A percentile compares a stretch with the other conserved stretches of the same genome.
These are phyloP conservation scores for Papilio protenor DNA, from an alignment of 2,888 invertebrate species.

Conservation along the genomic window DNA sequence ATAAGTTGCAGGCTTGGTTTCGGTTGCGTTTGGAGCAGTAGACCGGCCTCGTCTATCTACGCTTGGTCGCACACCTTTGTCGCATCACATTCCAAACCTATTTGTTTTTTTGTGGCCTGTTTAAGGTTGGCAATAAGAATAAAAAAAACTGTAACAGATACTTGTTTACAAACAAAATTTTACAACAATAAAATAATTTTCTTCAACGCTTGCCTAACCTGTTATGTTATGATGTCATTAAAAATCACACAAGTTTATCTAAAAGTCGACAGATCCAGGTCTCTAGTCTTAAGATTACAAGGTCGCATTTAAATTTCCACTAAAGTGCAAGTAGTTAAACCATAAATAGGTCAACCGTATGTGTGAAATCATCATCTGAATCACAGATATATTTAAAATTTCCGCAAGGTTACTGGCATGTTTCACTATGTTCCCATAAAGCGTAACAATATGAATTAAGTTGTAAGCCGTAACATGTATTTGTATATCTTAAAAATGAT, in stretches of 20 bases:
- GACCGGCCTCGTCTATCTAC: slow-evolving; percentile 16
- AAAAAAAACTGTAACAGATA: neutral
- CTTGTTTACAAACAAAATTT: neutral
- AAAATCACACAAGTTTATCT: slow-evolving; percentile 10
- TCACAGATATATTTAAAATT: slow-evolving; percentile 9
- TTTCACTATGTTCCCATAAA: neutral
- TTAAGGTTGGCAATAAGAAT: neutral
- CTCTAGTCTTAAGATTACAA: neutral
- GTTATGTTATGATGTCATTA: neutral
- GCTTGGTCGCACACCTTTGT: slow-evolving; percentile 18
- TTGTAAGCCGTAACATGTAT: neutral
- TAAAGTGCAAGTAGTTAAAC: slow-evolving; percentile 7
- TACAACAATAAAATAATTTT: too few species aligned
- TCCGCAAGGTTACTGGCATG: neutral
- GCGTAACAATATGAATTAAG: neutral
- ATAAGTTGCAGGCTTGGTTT: neutral
- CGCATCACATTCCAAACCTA: slow-evolving; percentile 6
- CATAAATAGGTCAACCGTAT: slow-evolving; percentile 12
- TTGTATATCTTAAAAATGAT: too few species aligned
- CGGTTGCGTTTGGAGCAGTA: neutral
- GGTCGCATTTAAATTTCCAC: slow-evolving; percentile 6
- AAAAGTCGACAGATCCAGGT: neutral
- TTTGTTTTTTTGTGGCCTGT: neutral
- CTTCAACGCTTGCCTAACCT: neutral
- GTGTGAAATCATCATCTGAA: slow-evolving; percentile 11